Conservation (phyloP, 2,797 vertebrate genomes). For the Gallinago stenura region DNA sequence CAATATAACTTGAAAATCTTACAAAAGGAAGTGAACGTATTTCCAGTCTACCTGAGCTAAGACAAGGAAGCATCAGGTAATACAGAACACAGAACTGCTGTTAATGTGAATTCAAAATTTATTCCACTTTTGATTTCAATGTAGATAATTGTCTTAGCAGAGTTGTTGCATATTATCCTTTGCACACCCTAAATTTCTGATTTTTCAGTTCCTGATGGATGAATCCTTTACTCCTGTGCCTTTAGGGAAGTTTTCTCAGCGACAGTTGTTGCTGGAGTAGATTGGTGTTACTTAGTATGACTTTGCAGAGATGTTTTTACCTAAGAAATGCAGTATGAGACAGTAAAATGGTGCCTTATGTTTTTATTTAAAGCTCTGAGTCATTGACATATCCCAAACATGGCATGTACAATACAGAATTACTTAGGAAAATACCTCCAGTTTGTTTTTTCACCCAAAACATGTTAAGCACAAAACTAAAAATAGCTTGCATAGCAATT, state of each 20-base stretch:
- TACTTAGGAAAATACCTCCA: neutral
- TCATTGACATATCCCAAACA: neutral
- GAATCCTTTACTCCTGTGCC: neutral
- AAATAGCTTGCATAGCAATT: slow-evolving; percentile 13
- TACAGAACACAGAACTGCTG: neutral
- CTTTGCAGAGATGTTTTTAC: neutral
- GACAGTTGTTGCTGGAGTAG: rapidly evolving
- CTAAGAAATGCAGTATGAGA: neutral
- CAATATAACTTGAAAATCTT: neutral
- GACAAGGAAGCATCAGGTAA: neutral
- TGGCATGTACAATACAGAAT: neutral
- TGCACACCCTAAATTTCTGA: neutral
- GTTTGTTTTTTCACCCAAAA: slow-evolving; percentile 3
- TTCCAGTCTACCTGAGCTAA: neutral
- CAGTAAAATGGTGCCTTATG: neutral
- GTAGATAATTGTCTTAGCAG: neutral
- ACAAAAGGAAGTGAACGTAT: rapidly evolving
- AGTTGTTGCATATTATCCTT: neutral
- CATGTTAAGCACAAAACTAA: neutral
- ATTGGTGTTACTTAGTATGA: neutral
- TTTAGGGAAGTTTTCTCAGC: neutral
- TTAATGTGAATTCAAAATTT: neutral
- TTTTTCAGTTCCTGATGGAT: neutral
- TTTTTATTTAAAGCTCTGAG: neutral
- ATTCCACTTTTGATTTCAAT: neutral